These are phyloP conservation scores for Drosophila simulans DNA, from an alignment of 1,140 invertebrate genomes.

Conservation along the genomic window DNA sequence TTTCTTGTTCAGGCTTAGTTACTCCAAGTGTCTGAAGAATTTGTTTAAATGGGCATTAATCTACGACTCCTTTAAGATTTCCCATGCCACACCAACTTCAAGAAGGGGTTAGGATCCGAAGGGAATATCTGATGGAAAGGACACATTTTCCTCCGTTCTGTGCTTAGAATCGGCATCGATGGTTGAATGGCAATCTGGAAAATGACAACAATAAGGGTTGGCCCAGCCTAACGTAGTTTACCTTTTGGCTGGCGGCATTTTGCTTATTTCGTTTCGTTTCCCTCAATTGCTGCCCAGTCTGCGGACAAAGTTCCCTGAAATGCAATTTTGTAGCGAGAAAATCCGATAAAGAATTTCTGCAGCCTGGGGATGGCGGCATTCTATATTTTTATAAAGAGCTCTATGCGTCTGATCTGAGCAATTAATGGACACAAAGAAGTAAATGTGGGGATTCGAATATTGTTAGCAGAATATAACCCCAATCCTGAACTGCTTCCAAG, in stretches of 20 bases:
- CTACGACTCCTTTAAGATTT: too few species aligned
- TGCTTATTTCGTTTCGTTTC: slow-evolving; percentile 4
- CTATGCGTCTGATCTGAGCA: slow-evolving; percentile 19
- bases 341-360: slow-evolving; percentile 67
- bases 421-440: slow-evolving; percentile 50
- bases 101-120: slow-evolving; percentile 39
- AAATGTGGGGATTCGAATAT: slow-evolving; percentile 9
- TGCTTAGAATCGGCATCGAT: slow-evolving; percentile 56
- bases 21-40: background rate
- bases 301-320: slow-evolving; percentile 64
- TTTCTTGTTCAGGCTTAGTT: background rate
- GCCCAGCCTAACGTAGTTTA: slow-evolving; percentile 13
- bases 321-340: slow-evolving; percentile 65
- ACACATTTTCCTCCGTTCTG: slow-evolving; percentile 6
- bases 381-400: background rate
- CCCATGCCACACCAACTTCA: slow-evolving; percentile 24
- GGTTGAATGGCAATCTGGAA: slow-evolving; percentile 47
- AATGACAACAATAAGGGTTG: slow-evolving; percentile 62
- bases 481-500: slow-evolving; percentile 26
- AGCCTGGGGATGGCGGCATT: slow-evolving; percentile 33
- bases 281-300: slow-evolving; percentile 24
- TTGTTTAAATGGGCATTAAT: slow-evolving; percentile 28
- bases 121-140: too few species aligned
- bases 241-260: slow-evolving; percentile 53
- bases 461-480: slow-evolving; percentile 49